Evolutionary conservation across 2,888 invertebrate species (phyloP), one percentile per base, ranked within the genome.

Genomic region (Hydriomena furcata): DNA sequence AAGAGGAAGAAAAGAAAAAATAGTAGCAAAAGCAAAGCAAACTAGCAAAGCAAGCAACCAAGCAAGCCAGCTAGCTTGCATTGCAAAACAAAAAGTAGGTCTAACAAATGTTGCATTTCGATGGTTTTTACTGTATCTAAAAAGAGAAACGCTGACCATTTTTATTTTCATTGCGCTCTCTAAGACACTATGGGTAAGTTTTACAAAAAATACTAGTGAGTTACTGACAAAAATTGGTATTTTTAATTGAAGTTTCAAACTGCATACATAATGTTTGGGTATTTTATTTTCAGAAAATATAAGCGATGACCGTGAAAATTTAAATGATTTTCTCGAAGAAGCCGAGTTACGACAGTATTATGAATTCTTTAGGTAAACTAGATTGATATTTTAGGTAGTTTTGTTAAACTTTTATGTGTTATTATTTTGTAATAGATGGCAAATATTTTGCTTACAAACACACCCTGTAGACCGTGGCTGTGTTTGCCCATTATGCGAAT

Each of bases 341-440:
- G 97, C 98, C 32, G 98, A 98, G 82, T 92, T 99, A 41, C 95
- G 96, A 70, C 98, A 98, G 77, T 99, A 99, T 91, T 97, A 96
- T 76, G 94, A 93, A 76, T 91, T 92, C 69, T 93, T 94, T 75
- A 93, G 93, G 94, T 94, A 89, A 91, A 82, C 47, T 56, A 20
- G 13, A 10, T 8, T 2, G 24, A 8, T 12, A 12, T 8, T 13
- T 11, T 40, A 13, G 17, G 6, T 11, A 25, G 4, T 8, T 38
- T 10, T n/a, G n/a, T n/a, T n/a, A n/a, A n/a, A n/a, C n/a, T n/a
- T n/a, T n/a, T n/a, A n/a, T n/a, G n/a, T n/a, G n/a, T n/a, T n/a
- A n/a, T n/a, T n/a, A n/a, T n/a, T n/a, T n/a, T n/a, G n/a, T n/a
- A n/a, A n/a, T n/a, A n/a, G n/a, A n/a, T n/a, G n/a, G n/a, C n/a